phyloP scores from a whole-genome alignment of 2,888 invertebrate genomes.

The Kryphioiulus occultus region DNA sequence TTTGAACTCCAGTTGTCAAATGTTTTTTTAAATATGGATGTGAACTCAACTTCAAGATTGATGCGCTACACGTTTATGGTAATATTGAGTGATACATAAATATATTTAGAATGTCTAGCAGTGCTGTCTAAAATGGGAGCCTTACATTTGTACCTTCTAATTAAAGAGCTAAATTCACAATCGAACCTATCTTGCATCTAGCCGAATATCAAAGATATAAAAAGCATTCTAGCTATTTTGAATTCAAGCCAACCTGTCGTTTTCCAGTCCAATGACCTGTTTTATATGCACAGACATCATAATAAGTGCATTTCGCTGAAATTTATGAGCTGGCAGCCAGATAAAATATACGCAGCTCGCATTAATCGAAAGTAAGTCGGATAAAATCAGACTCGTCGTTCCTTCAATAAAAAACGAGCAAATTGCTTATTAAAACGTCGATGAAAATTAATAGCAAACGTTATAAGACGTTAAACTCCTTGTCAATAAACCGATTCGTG shows the following conservation, averaged over 20 bases:
- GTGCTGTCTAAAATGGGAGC: not conserved
- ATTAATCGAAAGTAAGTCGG: not conserved
- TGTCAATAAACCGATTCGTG: no score
- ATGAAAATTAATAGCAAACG: not conserved
- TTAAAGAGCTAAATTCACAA: not conserved
- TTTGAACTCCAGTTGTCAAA: no score
- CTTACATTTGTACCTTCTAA: not conserved
- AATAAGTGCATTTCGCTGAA: not conserved
- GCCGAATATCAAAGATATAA: not conserved
- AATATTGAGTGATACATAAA: not conserved
- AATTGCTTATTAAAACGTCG: not conserved
- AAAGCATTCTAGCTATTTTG: not conserved
- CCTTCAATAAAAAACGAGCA: not conserved
- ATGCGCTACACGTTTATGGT: not conserved
- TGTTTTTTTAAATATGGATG: not conserved
- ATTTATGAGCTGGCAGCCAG: not conserved
- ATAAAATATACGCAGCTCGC: not conserved
- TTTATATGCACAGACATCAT: not conserved
- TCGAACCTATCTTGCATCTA: not conserved
- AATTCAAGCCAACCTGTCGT: not conserved
- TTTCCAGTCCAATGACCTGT: constrained; percentile 11
- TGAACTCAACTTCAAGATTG: not conserved
- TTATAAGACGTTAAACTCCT: not conserved
- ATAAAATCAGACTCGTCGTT: not conserved
- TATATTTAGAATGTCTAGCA: not conserved